phyloP scores from a whole-genome alignment of 2,113 vertebrate genomes.

The Microcebus murinus region DNA sequence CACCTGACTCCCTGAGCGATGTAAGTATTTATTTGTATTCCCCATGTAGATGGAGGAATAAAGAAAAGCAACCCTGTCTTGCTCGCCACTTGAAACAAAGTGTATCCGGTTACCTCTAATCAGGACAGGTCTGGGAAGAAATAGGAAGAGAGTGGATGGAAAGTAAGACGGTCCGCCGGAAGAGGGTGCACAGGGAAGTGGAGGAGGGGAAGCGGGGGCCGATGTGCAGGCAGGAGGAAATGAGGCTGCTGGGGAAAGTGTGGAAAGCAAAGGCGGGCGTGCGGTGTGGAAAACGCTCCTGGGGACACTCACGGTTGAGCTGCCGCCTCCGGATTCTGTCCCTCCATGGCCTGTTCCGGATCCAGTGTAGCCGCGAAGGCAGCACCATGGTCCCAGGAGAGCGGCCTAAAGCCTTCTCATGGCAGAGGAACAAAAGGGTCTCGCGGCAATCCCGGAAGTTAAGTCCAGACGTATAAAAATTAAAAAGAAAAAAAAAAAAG shows the following conservation, averaged over 20 bases:
- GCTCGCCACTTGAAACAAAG: not conserved
- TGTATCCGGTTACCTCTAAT: not conserved
- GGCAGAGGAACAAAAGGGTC: not conserved
- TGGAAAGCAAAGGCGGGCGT: accelerated
- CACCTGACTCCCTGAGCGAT: not conserved
- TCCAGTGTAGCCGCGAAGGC: slow-evolving; percentile 90
- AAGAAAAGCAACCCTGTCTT: not conserved
- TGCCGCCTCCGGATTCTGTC: slow-evolving; percentile 83
- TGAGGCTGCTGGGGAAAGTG: accelerated
- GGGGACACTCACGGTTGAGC: slow-evolving; percentile 91
- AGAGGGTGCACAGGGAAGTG: accelerated
- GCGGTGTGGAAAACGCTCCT: accelerated
- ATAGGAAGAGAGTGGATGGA: not conserved
- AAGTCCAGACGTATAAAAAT: not conserved
- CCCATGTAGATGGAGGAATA: not conserved
- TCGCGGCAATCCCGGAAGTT: not conserved
- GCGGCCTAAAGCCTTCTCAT: slow-evolving; percentile 50
- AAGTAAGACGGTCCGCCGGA: accelerated
- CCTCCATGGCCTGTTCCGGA: slow-evolving; percentile 90
- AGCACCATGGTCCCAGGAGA: slow-evolving; percentile 89
- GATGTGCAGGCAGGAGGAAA: not conserved
- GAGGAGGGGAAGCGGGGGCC: accelerated
- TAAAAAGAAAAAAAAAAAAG: not conserved
- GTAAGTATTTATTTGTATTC: not conserved
- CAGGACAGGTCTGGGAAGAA: not conserved